Percentiles rank a stretch among this genome's conserved stretches.
Conservation (phyloP, 2,888 invertebrate genomes). For the Ectemnius continuus region DNA sequence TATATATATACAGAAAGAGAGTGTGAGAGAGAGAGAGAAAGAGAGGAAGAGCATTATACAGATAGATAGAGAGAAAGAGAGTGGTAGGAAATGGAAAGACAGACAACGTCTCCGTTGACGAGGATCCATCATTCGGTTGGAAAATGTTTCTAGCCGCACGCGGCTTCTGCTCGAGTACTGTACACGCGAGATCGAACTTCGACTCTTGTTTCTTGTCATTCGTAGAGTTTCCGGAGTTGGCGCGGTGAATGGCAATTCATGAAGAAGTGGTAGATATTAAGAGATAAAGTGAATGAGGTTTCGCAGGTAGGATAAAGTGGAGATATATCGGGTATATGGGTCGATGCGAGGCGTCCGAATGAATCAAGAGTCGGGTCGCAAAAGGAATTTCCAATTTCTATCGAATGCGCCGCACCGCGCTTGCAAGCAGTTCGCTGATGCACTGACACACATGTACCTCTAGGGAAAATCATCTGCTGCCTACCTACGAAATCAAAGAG, state of each 20-base stretch:
- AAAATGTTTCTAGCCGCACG: not conserved
- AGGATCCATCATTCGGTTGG: conserved; percentile 15
- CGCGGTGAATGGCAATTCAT: conserved; percentile 38
- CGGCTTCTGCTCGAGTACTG: too few species aligned
- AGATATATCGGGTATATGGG: conserved; percentile 33
- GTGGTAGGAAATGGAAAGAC: not conserved
- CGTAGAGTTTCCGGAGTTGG: conserved; percentile 2
- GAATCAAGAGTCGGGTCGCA: too few species aligned
- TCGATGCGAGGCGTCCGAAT: conserved; percentile 58
- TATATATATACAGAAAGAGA: conserved; percentile 29
- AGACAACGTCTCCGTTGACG: conserved; percentile 39
- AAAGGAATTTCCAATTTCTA: too few species aligned
- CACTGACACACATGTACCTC: too few species aligned
- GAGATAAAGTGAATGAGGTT: conserved; percentile 61
- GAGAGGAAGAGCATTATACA: conserved; percentile 21
- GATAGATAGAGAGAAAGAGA: conserved; percentile 27
- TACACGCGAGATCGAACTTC: not conserved
- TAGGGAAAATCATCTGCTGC: too few species aligned
- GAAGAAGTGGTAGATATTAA: conserved; percentile 56
- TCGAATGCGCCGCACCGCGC: too few species aligned
- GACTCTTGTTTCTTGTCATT: conserved; percentile 18
- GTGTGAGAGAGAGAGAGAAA: not conserved
- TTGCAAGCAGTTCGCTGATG: too few species aligned
- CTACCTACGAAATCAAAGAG: too few species aligned
- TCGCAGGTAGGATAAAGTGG: conserved; percentile 52